These are phyloP conservation scores for Zootoca vivipara DNA, from an alignment of 2,113 vertebrate genomes.

Conservation along the genomic window DNA sequence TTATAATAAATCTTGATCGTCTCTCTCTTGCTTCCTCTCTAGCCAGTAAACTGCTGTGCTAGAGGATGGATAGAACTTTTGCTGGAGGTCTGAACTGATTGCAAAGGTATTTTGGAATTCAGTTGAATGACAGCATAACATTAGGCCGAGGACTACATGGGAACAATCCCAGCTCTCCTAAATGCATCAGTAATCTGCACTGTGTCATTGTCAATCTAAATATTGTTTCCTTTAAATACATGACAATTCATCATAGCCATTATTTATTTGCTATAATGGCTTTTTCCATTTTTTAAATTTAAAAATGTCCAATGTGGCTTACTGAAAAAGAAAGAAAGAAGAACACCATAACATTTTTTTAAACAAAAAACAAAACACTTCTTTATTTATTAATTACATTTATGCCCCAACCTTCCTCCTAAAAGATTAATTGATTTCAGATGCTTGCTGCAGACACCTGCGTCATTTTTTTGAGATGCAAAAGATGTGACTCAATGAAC, in stretches of 20 bases:
- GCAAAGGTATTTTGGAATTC: no score
- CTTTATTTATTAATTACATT: no score
- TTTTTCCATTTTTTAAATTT: no score
- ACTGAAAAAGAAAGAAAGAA: slow-evolving; percentile 25
- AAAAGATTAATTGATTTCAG: slow-evolving; percentile 45
- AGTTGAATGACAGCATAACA: no score
- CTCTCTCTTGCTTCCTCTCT: no score
- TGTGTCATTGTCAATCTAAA: neutral
- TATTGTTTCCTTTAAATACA: slow-evolving; percentile 17
- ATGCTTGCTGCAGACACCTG: neutral
- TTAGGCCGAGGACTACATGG: no score
- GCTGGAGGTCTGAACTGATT: no score
- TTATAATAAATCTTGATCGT: no score
- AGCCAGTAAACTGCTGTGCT: no score
- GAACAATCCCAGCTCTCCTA: no score
- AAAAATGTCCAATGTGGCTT: no score
- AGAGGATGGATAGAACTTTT: no score
- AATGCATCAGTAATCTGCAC: neutral
- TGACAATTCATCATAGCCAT: slow-evolving; percentile 10
- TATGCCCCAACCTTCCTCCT: neutral
- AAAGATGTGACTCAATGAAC: slow-evolving; percentile 18
- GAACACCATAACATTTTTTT: slow-evolving; percentile 33
- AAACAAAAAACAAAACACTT: neutral
- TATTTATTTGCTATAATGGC: neutral
- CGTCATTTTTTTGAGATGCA: slow-evolving; percentile 22